Percentiles rank a stretch among this genome's conserved stretches.
These are phyloP conservation scores for Macroramphosus scolopax DNA, from an alignment of 2,797 vertebrate genomes.

Conservation along the genomic window DNA sequence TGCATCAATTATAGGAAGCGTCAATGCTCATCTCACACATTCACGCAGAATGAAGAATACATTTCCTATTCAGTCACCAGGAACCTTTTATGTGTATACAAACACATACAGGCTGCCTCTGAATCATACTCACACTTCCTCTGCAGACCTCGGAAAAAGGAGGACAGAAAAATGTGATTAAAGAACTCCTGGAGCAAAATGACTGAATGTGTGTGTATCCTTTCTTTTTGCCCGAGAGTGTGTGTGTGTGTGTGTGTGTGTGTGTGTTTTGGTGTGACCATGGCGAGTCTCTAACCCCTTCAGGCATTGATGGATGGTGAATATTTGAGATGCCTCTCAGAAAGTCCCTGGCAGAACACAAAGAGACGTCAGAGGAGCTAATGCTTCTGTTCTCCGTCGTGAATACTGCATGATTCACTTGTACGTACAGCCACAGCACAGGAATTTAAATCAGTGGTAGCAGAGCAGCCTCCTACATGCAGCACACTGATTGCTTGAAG, in stretches of 20 bases:
- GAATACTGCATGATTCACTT: constrained; percentile 40
- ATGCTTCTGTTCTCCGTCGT: constrained; percentile 49
- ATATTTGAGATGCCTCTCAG: constrained; percentile 57
- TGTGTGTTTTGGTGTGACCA: constrained; percentile 13
- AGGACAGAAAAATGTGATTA: too few species aligned
- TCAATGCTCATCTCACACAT: too few species aligned
- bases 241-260: constrained; percentile 4
- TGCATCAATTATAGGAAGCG: too few species aligned
- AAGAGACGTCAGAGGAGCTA: constrained; percentile 50
- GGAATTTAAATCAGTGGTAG: constrained; percentile 49
- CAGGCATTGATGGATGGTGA: constrained; percentile 62
- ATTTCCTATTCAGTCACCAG: too few species aligned
- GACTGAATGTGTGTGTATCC: too few species aligned
- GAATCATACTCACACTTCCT: too few species aligned
- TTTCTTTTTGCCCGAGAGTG: constrained; percentile 5
- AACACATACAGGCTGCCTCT: too few species aligned
- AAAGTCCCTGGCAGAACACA: constrained; percentile 51
- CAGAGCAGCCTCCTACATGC: constrained; percentile 6
- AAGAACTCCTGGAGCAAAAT: too few species aligned
- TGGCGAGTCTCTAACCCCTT: constrained; percentile 44
- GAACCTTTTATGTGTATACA: too few species aligned
- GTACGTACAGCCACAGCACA: constrained; percentile 13
- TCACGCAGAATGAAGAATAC: too few species aligned
- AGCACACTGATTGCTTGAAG: constrained; percentile 2
- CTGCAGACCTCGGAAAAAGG: too few species aligned